Evolutionary conservation across 2,113 vertebrate species (phyloP).

Genomic region (Riparia riparia): DNA sequence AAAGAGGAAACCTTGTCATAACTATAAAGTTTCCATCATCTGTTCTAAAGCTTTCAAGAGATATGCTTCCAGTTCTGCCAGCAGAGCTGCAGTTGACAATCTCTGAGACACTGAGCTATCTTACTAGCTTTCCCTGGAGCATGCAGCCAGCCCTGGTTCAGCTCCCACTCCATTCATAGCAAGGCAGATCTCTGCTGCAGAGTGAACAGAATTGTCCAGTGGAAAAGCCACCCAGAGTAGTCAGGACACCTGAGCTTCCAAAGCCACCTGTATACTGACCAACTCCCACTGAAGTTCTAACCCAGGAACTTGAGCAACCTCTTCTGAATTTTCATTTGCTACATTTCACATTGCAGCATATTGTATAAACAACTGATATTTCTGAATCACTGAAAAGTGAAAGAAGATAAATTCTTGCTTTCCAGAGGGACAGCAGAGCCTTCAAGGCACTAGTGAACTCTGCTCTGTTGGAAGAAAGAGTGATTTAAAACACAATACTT

Average conservation of each 20-base stretch:
- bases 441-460: slow-evolving; percentile 11
- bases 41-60: not conserved
- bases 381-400: not conserved
- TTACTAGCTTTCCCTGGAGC: not conserved
- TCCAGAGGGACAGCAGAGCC: not conserved
- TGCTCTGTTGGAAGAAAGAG: not conserved
- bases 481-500: slow-evolving; percentile 11
- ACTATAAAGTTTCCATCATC: not conserved
- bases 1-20: not conserved
- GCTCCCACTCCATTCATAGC: not conserved
- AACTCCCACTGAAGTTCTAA: not conserved
- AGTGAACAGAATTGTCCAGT: not conserved
- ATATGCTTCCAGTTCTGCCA: not conserved
- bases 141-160: not conserved
- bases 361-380: not conserved
- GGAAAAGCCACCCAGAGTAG: not conserved
- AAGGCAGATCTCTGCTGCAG: not conserved
- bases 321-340: not conserved
- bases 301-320: not conserved
- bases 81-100: not conserved
- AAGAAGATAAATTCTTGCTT: not conserved
- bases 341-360: not conserved
- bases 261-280: not conserved
- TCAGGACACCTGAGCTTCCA: not conserved
- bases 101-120: not conserved